Percentiles rank a stretch among this genome's conserved stretches.
Conservation (phyloP, 2,113 vertebrate species). For the Zootoca vivipara region DNA sequence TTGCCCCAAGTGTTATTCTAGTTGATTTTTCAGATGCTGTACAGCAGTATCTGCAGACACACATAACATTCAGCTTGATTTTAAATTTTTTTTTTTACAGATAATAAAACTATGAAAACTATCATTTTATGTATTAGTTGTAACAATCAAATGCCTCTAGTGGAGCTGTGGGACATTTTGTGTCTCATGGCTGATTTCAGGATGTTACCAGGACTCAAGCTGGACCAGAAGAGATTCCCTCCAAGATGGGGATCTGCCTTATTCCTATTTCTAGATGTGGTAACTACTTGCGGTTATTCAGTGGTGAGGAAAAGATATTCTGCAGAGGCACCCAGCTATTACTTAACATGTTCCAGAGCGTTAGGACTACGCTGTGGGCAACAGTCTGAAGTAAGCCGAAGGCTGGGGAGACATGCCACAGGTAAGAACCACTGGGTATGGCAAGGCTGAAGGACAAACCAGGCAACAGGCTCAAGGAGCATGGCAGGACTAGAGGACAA, state of each 20-base stretch:
- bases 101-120: constrained; percentile 46
- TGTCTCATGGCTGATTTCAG: background rate
- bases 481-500: background rate
- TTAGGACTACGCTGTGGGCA: background rate
- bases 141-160: constrained; percentile 7
- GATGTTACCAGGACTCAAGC: background rate
- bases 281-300: background rate
- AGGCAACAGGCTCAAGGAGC: background rate
- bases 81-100: constrained; percentile 19
- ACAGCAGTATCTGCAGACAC: constrained; percentile 57
- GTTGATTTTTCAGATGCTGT: constrained; percentile 57
- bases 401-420: background rate
- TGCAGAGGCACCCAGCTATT: background rate
- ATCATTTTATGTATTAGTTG: constrained; percentile 40
- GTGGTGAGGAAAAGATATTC: background rate
- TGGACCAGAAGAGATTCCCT: background rate
- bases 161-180: background rate
- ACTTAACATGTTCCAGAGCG: background rate
- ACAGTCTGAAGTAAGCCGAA: background rate
- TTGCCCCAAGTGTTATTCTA: constrained; percentile 45
- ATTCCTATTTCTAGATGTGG: background rate
- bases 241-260: background rate
- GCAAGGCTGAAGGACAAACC: background rate
- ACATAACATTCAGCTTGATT: constrained; percentile 47
- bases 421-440: background rate